phyloP scores from a whole-genome alignment of 1,140 invertebrate species.

The Ctenoplectra terminalis region DNA sequence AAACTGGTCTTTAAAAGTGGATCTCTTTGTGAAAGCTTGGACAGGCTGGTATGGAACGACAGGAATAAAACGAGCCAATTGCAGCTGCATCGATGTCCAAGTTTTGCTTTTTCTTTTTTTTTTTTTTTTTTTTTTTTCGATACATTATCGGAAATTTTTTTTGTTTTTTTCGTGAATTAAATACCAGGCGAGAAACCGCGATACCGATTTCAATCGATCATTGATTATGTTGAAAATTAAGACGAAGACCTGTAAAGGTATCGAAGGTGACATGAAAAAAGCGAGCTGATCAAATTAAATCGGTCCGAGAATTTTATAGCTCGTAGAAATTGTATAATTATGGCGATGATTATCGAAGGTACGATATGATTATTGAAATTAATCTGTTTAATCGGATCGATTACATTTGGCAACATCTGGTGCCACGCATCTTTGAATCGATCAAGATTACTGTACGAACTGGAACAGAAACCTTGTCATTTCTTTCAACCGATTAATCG shows the following conservation, averaged over 20 bases:
- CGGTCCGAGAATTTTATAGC: too few relatives aligned
- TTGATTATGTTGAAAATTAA: too few relatives aligned
- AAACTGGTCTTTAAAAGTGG: conserved; percentile 49
- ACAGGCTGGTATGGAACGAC: conserved; percentile 15
- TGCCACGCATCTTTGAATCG: neutral
- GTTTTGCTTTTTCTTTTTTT: too few relatives aligned
- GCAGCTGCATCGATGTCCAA: conserved; percentile 19
- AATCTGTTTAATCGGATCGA: neutral
- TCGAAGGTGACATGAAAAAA: too few relatives aligned
- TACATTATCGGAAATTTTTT: neutral
- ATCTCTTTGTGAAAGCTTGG: conserved; percentile 48
- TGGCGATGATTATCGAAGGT: too few relatives aligned
- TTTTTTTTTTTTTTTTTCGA: too few relatives aligned
- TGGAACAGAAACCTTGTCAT: neutral
- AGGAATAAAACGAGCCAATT: conserved; percentile 1
- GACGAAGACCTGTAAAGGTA: too few relatives aligned
- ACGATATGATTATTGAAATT: too few relatives aligned
- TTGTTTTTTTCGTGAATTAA: neutral
- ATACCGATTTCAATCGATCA: neutral
- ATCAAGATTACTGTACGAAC: neutral
- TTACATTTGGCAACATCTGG: neutral
- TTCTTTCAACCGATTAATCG: neutral
- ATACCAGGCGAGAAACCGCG: neutral
- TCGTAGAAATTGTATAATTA: too few relatives aligned
- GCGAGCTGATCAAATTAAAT: too few relatives aligned